Evolutionary conservation across 2,797 vertebrate species (phyloP).

Genomic region (Myotis planiceps): DNA sequence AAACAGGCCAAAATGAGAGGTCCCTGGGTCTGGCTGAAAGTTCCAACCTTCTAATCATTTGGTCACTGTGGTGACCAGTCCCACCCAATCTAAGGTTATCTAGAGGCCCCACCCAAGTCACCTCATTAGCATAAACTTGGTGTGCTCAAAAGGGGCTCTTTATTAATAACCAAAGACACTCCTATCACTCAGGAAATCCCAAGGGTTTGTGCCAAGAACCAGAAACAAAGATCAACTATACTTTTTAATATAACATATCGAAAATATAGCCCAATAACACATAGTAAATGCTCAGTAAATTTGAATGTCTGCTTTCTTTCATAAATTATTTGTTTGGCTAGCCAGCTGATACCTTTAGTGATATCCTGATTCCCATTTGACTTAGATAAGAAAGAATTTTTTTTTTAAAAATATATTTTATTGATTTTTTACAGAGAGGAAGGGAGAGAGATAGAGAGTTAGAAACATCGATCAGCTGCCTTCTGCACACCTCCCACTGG

Average conservation of each 20-base stretch:
- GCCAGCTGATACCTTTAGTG: conserved; percentile 15
- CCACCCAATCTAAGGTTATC: not conserved
- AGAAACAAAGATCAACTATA: not conserved
- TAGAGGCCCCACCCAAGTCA: not conserved
- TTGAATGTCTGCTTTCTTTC: not conserved
- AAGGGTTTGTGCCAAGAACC: not conserved
- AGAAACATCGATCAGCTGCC: too few relatives aligned
- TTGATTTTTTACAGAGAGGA: too few relatives aligned
- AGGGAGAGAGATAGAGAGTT: too few relatives aligned
- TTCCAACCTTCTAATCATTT: not conserved
- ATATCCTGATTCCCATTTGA: not conserved
- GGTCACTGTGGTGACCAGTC: not conserved
- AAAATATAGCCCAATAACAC: not conserved
- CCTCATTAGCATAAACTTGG: not conserved
- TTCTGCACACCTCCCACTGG: too few relatives aligned
- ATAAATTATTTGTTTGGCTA: conserved; percentile 9
- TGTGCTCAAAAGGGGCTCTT: not conserved
- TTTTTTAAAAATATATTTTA: too few relatives aligned
- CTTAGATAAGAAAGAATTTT: conserved; percentile 13
- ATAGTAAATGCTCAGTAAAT: not conserved
- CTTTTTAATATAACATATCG: not conserved
- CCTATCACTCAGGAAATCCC: not conserved
- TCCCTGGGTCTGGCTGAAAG: not conserved
- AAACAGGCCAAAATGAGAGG: not conserved
- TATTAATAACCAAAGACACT: not conserved